Evolutionary conservation across 2,113 vertebrate species (phyloP).

Genomic region (Callipepla californica): DNA sequence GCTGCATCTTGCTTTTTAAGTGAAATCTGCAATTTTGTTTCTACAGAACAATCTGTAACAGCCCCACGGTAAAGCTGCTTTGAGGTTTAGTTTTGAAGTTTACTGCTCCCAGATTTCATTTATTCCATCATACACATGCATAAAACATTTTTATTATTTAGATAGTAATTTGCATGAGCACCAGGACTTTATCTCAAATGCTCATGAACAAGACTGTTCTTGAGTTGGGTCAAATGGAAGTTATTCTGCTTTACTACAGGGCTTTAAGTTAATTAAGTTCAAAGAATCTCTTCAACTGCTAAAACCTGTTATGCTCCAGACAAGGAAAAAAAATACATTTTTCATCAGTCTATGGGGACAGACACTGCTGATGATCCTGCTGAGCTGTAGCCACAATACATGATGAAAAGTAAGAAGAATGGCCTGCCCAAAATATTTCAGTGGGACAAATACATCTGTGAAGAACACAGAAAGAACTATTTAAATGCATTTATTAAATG

Average conservation of each 20-base stretch:
- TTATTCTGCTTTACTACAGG: slow-evolving; percentile 18
- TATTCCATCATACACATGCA: slow-evolving; percentile 39
- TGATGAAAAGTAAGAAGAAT: neutral
- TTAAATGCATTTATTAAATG: neutral
- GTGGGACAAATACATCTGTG: neutral
- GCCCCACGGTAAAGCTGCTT: neutral
- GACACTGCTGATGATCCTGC: neutral
- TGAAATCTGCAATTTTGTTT: neutral
- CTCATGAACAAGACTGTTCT: neutral
- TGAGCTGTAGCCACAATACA: neutral
- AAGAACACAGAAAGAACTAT: neutral
- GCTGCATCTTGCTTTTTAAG: neutral
- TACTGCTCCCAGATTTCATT: neutral
- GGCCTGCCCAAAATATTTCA: neutral
- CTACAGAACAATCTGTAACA: neutral
- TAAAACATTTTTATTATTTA: slow-evolving; percentile 41
- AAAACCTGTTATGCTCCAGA: slow-evolving; percentile 10
- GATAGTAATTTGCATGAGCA: slow-evolving; percentile 25
- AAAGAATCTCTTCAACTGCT: slow-evolving; percentile 1
- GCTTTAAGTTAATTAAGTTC: slow-evolving; percentile 46
- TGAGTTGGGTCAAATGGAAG: slow-evolving; percentile 37
- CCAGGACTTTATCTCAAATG: slow-evolving; percentile 25
- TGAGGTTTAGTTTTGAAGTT: slow-evolving; percentile 38
- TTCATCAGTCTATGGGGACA: neutral
- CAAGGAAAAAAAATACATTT: neutral